Evolutionary conservation across 2,797 vertebrate species (phyloP), one percentile per base, ranked within the genome.

Genomic region (Onychomys leucogaster): DNA sequence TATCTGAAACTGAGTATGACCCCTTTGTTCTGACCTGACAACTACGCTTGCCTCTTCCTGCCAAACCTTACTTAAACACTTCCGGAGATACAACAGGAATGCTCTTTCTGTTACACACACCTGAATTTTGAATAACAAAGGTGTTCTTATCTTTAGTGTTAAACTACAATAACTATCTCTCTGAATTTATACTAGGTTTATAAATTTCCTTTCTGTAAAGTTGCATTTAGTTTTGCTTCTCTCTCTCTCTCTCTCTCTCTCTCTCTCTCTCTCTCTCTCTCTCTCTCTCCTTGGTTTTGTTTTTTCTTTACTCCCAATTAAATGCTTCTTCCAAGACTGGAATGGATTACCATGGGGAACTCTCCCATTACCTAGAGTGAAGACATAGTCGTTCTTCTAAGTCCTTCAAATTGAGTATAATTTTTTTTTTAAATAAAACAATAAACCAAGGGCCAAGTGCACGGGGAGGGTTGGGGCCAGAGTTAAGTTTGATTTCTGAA

Each of bases 311-410:
- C 65, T 85, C 90, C 77, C 2, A 67, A 86, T 78, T 77, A 88
- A 95, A 94, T 76, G 27, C 78, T 94, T 77, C 63, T 89, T 71
- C 71, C n/a, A 75, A 77, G 63, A 67, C 46, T 61, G 49, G 65
- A 86, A 75, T 59, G 23, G 52, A 25, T 3, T 67, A 55, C 32
- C 55, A 27, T 8, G 5, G 46, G n/a, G 19, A 46, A 27, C 12
- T 80, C 67, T 67, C 83, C 59, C 29, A 81, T 57, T 63, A 43
- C n/a, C 32, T 52, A 82, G 41, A 78, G 41, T 63, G n/a, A 92
- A 96, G 93, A 89, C 1, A 12, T 77, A 71, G 25, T 23, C 1
- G 19, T 46, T 76, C 87, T 90, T 78, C 93, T 52, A 91, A 81
- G 52, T 41, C 23, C 77, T 95, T 96, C 80, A 41, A 43, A 81